Percentiles rank a stretch among this genome's conserved stretches.
Conservation (phyloP, 30 jellyfish, hydroid and myxozoan species). For the Rhopilema esculentum region DNA sequence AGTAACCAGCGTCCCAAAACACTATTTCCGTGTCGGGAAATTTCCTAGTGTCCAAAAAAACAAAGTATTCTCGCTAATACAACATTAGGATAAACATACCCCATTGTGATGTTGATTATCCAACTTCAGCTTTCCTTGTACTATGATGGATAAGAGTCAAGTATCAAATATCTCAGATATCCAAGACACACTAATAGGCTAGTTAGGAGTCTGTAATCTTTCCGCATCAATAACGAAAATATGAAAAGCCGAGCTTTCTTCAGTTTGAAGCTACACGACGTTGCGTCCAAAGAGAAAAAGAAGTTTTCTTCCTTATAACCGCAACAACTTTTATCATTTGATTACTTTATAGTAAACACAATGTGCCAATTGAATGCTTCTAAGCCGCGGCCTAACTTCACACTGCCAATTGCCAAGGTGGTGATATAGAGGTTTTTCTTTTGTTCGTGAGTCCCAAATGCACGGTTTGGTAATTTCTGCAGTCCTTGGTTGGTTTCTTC, state of each 20-base stretch:
- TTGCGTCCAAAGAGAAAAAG: neutral
- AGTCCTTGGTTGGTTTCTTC: neutral
- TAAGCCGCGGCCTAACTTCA: neutral
- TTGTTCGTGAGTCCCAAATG: slow-evolving; percentile 3
- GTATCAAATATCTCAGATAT: neutral
- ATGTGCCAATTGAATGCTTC: neutral
- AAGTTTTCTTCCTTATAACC: neutral
- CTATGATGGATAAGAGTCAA: neutral
- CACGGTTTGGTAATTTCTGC: neutral
- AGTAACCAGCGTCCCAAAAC: too few species aligned
- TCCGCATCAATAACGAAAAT: neutral
- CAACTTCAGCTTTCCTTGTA: neutral
- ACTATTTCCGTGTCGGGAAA: neutral
- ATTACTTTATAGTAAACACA: neutral
- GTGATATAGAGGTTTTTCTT: neutral
- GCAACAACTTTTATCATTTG: neutral
- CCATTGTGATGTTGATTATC: neutral
- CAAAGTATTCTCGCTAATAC: neutral
- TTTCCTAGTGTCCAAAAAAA: neutral
- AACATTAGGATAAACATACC: neutral
- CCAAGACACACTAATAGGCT: neutral
- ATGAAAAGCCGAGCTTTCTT: neutral
- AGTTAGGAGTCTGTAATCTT: neutral
- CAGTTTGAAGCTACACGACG: neutral
- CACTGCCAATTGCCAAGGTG: neutral